These are phyloP conservation scores for Drusus annulatus DNA, from an alignment of 1,140 invertebrate genomes.

Conservation along the genomic window DNA sequence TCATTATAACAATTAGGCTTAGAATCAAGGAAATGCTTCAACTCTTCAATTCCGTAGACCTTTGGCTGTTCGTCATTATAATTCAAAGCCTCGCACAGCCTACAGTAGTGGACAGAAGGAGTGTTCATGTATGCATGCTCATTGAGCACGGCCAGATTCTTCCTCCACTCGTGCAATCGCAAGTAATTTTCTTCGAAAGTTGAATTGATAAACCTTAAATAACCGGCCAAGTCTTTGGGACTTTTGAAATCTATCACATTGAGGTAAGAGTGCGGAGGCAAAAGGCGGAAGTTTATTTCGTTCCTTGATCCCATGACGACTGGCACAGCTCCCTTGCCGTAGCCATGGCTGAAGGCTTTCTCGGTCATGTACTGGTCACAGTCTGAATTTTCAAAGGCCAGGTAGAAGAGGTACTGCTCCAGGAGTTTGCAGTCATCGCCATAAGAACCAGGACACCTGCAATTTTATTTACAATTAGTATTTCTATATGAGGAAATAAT, in stretches of 20 bases:
- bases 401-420: constrained; percentile 77
- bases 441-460: constrained; percentile 73
- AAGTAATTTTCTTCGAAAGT: constrained; percentile 71
- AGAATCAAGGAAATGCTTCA: constrained; percentile 56
- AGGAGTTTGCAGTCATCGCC: constrained; percentile 69
- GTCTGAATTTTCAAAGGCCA: constrained; percentile 80
- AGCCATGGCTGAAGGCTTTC: constrained; percentile 76
- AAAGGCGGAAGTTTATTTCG: constrained; percentile 67
- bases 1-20: constrained; percentile 35
- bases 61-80: constrained; percentile 68
- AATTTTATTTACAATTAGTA: neutral
- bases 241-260: constrained; percentile 80
- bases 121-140: constrained; percentile 78
- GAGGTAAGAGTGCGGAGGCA: constrained; percentile 74
- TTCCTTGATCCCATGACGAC: constrained; percentile 75
- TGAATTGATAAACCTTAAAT: constrained; percentile 73
- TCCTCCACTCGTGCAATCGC: constrained; percentile 78
- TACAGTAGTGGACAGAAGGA: constrained; percentile 80
- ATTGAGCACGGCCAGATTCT: constrained; percentile 75
- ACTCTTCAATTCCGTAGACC: constrained; percentile 64
- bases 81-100: constrained; percentile 81
- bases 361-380: constrained; percentile 78
- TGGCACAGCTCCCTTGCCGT: constrained; percentile 73
- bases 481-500: too few relatives aligned
- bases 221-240: constrained; percentile 74